These are phyloP conservation scores for Peromyscus melanophrys DNA, from an alignment of 2,797 vertebrate species.

Conservation along the genomic window DNA sequence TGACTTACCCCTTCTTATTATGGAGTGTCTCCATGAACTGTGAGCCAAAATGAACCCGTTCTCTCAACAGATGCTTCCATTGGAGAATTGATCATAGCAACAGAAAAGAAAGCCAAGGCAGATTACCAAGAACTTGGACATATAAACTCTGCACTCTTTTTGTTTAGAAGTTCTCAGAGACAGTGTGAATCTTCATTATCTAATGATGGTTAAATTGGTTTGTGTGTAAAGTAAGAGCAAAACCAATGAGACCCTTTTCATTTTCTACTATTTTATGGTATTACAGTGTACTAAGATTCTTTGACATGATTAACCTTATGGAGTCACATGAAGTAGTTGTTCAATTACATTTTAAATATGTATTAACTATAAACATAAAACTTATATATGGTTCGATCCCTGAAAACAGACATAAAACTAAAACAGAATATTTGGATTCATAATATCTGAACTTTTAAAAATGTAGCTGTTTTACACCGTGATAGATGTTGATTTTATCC, in stretches of 20 bases:
- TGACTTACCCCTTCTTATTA: not conserved
- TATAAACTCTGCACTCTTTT: not conserved
- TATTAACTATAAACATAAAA: not conserved
- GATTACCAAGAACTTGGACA: not conserved
- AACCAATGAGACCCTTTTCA: not conserved
- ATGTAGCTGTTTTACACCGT: not conserved
- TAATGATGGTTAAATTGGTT: conserved; percentile 14
- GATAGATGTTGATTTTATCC: not conserved
- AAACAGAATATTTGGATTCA: not conserved
- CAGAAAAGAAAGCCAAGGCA: not conserved
- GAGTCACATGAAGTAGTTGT: not conserved
- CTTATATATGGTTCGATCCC: not conserved
- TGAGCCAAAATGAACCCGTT: not conserved
- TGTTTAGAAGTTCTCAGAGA: not conserved
- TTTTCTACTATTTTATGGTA: not conserved
- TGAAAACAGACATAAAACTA: not conserved
- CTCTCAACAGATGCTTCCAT: not conserved
- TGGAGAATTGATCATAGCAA: not conserved
- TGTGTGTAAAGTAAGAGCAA: not conserved
- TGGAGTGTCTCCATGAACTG: too few relatives aligned
- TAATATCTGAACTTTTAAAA: conserved; percentile 32
- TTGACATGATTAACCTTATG: not conserved
- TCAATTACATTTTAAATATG: not conserved
- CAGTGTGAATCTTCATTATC: not conserved
- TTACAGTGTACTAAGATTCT: not conserved